Evolutionary conservation across 2,113 vertebrate species (phyloP).

Genomic region (Cyanistes caeruleus): DNA sequence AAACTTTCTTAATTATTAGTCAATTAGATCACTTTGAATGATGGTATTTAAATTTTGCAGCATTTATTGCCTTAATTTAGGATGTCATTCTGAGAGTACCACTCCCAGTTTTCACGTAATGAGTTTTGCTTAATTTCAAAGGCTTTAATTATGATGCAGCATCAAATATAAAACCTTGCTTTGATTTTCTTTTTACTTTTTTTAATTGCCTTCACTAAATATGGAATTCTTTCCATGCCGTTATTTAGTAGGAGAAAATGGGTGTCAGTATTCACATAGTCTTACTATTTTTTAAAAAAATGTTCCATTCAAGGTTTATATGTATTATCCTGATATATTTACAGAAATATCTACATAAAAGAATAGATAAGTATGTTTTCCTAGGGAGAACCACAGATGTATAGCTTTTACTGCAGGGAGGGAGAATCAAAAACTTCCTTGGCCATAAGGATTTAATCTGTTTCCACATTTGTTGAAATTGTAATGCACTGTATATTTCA

Average conservation of each 20-base stretch:
- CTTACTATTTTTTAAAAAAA: no score
- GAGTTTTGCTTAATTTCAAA: not conserved
- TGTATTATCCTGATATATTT: not conserved
- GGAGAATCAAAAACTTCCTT: not conserved
- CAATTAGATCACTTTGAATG: not conserved
- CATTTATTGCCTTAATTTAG: not conserved
- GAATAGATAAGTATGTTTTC: not conserved
- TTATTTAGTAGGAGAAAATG: not conserved
- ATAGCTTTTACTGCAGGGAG: not conserved
- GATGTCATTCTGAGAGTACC: not conserved
- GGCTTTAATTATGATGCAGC: not conserved
- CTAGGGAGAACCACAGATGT: not conserved
- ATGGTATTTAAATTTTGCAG: not conserved
- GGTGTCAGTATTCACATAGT: not conserved
- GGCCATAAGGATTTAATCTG: not conserved
- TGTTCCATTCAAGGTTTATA: not conserved
- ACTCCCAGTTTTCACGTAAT: not conserved
- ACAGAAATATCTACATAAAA: not conserved
- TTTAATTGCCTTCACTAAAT: not conserved
- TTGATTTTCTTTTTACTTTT: not conserved
- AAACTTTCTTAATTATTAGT: not conserved
- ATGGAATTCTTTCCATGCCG: not conserved
- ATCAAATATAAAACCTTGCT: not conserved
- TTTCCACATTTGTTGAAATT: not conserved
- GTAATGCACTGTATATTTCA: not conserved